Evolutionary conservation across 1,140 invertebrate genomes (phyloP).

Genomic region (Sipha flava): DNA sequence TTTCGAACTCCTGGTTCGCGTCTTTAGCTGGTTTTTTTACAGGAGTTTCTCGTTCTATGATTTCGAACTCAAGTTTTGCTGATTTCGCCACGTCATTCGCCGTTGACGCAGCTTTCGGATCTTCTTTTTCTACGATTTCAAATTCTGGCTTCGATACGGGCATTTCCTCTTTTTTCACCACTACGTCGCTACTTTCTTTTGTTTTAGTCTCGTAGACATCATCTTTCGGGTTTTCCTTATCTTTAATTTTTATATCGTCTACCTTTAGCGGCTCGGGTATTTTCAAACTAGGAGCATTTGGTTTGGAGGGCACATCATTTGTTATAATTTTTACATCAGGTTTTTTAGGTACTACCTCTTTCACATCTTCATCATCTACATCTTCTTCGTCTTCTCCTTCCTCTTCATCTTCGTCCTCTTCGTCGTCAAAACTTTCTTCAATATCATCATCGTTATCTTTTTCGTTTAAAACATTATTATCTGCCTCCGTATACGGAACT

Average conservation of each 20-base stretch:
- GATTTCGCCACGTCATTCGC: not conserved
- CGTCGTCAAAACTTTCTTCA: not conserved
- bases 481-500: not conserved
- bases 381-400: slow-evolving; percentile 3
- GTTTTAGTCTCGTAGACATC: not conserved
- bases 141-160: not conserved
- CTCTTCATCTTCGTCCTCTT: not conserved
- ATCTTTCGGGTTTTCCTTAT: not conserved
- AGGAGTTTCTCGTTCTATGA: not conserved
- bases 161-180: not conserved
- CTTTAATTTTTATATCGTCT: not conserved
- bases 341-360: not conserved
- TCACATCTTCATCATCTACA: not conserved
- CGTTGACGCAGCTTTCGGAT: not conserved
- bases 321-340: not conserved
- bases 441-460: not conserved
- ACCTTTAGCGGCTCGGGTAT: not conserved
- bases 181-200: not conserved
- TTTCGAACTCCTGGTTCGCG: not conserved
- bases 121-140: not conserved
- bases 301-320: not conserved
- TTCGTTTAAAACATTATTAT: not conserved
- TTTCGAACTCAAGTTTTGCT: not conserved
- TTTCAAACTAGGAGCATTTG: not conserved
- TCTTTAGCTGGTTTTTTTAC: not conserved